Base-by-base conservation (phyloP, 1,140 invertebrate genomes). In the Anastrepha obliqua region DNA sequence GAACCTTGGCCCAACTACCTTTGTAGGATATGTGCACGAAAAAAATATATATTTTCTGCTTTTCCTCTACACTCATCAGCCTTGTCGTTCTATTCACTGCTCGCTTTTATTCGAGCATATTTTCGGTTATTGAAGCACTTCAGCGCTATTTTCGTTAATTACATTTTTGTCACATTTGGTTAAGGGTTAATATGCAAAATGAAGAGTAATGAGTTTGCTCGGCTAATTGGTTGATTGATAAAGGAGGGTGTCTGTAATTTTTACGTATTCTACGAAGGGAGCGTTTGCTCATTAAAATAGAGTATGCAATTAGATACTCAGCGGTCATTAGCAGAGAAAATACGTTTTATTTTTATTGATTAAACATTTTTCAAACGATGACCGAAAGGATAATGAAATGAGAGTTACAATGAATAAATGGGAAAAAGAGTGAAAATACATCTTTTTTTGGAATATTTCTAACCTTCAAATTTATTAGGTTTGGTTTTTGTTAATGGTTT, bases 121-220 rank as follows among this genome's bases (percentile, higher is more conserved):
- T 81, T 55, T 81, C 74, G n/a, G 3, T 55, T 81, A 81, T 55
- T 81, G 74, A 81, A 81, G 47, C 74, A 81, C 74, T 81, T 81
- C 42, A 81, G 42, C 44, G 47, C 55, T 81, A n/a, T 81, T 81
- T 81, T 29, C 20, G 17, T 55, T 81, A 81, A 81, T 81, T 81
- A 55, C 74, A 81, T 81, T 81, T 81, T 81, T 81, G 74, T 29
- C 74, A 81, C 74, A 81, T 58, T 74, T 55, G 29, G 47, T 81
- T 58, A 81, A 81, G 74, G 74, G 74, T 81, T 81, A 81, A 55
- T 55, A 58, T 42, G 15, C 74, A 58, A 81, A 81, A 81, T 81
- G n/a, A 58, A 74, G 74, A 81, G 29, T 81, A 81, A 81, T 81
- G 44, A 81, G 74, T 81, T 81, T 81, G 13, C 74, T 81, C 3